phyloP scores from a whole-genome alignment of 2,888 invertebrate species.

The Yponomeuta sedellus region DNA sequence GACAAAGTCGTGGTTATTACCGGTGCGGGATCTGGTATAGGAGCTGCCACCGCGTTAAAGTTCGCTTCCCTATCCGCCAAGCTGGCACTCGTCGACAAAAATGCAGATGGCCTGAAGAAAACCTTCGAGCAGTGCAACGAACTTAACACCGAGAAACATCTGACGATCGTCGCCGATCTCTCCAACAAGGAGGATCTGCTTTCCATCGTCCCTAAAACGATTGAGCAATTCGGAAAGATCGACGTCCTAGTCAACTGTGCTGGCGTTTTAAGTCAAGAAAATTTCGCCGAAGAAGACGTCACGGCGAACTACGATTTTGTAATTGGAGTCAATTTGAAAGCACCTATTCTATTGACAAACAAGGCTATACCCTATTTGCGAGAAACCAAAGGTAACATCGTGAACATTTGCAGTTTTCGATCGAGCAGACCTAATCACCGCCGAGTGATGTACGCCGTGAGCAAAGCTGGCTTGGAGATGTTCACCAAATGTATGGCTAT shows the following conservation, averaged over 20 bases:
- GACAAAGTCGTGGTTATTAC: slow-evolving; percentile 10
- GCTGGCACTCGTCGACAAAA: slow-evolving; percentile 4
- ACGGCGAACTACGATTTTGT: not conserved
- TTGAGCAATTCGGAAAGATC: slow-evolving; percentile 5
- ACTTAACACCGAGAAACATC: not conserved
- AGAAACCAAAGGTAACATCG: slow-evolving; percentile 9
- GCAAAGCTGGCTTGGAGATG: slow-evolving; percentile 6
- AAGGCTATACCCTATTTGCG: not conserved
- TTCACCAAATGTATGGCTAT: slow-evolving; percentile 10
- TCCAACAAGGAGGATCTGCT: not conserved
- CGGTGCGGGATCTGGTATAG: slow-evolving; percentile 9
- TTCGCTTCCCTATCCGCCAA: not conserved
- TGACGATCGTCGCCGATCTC: slow-evolving; percentile 6
- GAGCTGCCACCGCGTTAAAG: slow-evolving; percentile 5
- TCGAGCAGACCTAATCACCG: not conserved
- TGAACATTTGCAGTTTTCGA: slow-evolving; percentile 6
- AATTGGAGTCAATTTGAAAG: slow-evolving; percentile 2
- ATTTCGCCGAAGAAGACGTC: not conserved
- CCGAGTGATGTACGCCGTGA: not conserved
- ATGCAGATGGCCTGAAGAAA: not conserved
- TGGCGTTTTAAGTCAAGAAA: not conserved
- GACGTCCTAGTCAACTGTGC: slow-evolving; percentile 10
- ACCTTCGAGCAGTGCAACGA: not conserved
- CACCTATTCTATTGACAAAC: slow-evolving; percentile 1
- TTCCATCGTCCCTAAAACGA: not conserved